phyloP scores from a whole-genome alignment of 1,140 invertebrate genomes.

The Berghia stephanieae region DNA sequence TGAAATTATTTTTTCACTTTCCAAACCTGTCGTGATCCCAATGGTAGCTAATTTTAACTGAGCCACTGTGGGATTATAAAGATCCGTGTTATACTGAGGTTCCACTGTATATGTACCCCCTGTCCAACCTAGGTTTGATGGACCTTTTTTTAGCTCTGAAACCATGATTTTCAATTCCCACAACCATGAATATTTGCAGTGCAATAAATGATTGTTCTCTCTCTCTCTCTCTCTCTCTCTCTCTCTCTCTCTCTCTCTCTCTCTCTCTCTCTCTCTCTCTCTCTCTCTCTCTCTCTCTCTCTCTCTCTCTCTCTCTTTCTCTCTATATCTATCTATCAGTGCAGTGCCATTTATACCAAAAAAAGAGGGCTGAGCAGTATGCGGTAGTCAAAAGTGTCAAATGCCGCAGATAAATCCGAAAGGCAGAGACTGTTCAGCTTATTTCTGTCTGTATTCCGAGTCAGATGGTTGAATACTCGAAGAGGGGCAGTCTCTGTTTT shows the following conservation, averaged over 20 bases:
- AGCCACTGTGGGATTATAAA: background rate
- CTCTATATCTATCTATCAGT: background rate
- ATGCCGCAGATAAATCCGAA: no score
- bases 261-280: background rate
- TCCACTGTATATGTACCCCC: no score
- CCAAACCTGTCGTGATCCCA: no score
- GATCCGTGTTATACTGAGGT: no score
- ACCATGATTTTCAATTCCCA: background rate
- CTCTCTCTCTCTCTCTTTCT: slow-evolving; percentile 8
- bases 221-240: background rate
- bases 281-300: background rate
- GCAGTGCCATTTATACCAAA: no score
- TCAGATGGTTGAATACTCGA: no score
- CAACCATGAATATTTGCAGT: no score
- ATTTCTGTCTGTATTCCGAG: slow-evolving; percentile 79
- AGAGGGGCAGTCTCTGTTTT: slow-evolving; percentile 81
- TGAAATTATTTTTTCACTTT: no score
- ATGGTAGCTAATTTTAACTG: background rate
- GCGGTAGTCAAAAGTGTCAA: no score
- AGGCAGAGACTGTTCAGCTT: no score
- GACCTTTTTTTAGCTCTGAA: background rate
- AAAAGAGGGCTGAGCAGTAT: no score
- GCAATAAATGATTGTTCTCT: background rate
- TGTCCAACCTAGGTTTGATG: background rate
- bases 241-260: slow-evolving; percentile 16